A percentile compares a stretch with the other conserved stretches of the same genome.
phyloP scores from a whole-genome alignment of 2,113 vertebrate species.

The Lipophrys pholis region DNA sequence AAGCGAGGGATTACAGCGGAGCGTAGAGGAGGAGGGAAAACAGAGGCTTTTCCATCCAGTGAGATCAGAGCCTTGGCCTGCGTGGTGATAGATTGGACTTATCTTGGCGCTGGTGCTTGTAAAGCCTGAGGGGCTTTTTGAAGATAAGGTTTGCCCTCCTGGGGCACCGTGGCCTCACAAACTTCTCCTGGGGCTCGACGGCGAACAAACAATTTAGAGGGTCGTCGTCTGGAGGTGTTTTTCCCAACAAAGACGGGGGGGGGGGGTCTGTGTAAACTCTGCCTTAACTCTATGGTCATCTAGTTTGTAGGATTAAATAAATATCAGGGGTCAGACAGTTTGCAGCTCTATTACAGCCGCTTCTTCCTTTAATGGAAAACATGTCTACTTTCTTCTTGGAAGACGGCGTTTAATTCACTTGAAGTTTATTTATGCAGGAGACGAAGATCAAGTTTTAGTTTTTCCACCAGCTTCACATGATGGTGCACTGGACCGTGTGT shows the following conservation, averaged over 20 bases:
- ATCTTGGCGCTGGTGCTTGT: conserved; percentile 37
- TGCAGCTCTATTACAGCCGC: no score
- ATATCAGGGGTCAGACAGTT: not conserved
- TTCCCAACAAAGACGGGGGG: not conserved
- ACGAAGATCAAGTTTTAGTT: no score
- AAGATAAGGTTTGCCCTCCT: conserved; percentile 44
- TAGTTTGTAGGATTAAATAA: not conserved
- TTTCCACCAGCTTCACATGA: no score
- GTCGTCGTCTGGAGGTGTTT: conserved; percentile 17
- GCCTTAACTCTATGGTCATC: not conserved
- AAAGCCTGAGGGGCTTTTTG: conserved; percentile 40
- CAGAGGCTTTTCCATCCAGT: conserved; percentile 37
- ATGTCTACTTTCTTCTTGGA: no score
- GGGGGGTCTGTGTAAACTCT: not conserved
- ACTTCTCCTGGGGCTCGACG: conserved; percentile 9
- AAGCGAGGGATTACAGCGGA: conserved; percentile 38
- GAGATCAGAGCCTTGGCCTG: conserved; percentile 44
- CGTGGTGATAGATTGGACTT: conserved; percentile 46
- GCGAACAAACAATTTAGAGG: conserved; percentile 42
- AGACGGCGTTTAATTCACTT: no score
- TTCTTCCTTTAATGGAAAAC: no score
- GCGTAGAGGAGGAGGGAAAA: conserved; percentile 39
- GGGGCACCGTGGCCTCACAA: conserved; percentile 9
- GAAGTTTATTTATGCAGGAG: no score
- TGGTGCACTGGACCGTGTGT: no score